Evolutionary conservation across 2,797 vertebrate genomes (phyloP), one percentile per base, ranked within the genome.

Genomic region (Hyperoplus immaculatus): DNA sequence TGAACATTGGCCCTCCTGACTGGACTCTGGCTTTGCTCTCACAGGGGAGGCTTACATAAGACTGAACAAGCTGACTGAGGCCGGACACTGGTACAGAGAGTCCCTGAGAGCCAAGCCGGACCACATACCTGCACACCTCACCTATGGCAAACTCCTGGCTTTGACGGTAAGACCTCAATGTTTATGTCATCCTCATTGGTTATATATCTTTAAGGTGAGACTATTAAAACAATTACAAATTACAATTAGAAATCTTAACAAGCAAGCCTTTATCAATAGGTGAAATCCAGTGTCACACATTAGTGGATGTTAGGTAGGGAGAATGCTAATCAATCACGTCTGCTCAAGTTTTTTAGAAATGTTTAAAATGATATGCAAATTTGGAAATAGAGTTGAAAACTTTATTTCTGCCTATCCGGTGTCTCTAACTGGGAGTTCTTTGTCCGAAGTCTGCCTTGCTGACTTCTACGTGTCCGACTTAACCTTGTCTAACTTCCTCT

Each of bases 41-140:
- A 60, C 93, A 99, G 98, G 98, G 83, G 98, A 99, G 94, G 97
- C 98, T 15, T 99, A 98, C 77, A 97, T 99, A 90, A 94, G 98
- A 72, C 94, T 99, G 89, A 98, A 94, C 92, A 97, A 95, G 75
- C 94, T 99, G 82, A 77, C 95, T 0, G 98, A 99, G 86, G 98
- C 98, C 14, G 97, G 97, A 83, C 96, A 93, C 84, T 99, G 98
- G 98, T 99, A 99, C 54, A 81, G 93, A 87, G 98, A 99, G 85
- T 99, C 98, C 0, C 85, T 99, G 89, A 91, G 95, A 89, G 97
- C 96, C 92, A 99, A 99, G 93, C 97, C 96, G 0, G 97, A 99
- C 91, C 98, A 99, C 90, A 97, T 99, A n/a, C 98, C 98, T 47
- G 98, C 98, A 39, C 98, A 99, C 87, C 97, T 99, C 75, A 99